Evolutionary conservation across 2,797 vertebrate genomes (phyloP).

Genomic region (Rhinoraja longicauda): DNA sequence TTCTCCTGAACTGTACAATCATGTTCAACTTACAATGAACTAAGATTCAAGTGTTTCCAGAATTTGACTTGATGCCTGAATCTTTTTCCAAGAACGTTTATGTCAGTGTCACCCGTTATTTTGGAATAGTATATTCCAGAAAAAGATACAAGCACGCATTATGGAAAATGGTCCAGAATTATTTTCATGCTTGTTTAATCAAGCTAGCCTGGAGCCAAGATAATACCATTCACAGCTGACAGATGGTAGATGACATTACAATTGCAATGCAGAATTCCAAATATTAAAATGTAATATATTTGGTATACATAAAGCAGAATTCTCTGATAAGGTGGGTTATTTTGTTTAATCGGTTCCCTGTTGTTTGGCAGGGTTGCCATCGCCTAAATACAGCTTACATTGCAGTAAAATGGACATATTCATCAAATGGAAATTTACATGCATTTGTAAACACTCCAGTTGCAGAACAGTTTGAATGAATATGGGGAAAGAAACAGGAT

Average conservation of each 20-base stretch:
- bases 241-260: neutral
- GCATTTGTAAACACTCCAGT: neutral
- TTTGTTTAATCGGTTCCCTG: neutral
- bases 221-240: neutral
- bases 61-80: neutral
- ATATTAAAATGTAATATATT: neutral
- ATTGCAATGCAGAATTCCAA: neutral
- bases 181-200: neutral
- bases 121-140: neutral
- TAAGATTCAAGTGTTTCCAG: no score
- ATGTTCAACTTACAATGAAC: no score
- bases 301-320: neutral
- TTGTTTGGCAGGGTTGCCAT: neutral
- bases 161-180: neutral
- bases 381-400: neutral
- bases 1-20: no score
- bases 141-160: neutral
- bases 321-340: neutral
- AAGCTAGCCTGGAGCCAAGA: neutral
- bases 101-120: neutral
- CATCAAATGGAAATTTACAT: neutral
- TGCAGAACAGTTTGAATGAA: neutral
- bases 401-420: neutral
- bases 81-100: neutral
- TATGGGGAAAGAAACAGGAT: neutral